Percentiles rank a stretch among this genome's conserved stretches.
These are phyloP conservation scores for Apostichopus californicus DNA, from an alignment of 35 echinoderm and acorn worm genomes.

Conservation along the genomic window DNA sequence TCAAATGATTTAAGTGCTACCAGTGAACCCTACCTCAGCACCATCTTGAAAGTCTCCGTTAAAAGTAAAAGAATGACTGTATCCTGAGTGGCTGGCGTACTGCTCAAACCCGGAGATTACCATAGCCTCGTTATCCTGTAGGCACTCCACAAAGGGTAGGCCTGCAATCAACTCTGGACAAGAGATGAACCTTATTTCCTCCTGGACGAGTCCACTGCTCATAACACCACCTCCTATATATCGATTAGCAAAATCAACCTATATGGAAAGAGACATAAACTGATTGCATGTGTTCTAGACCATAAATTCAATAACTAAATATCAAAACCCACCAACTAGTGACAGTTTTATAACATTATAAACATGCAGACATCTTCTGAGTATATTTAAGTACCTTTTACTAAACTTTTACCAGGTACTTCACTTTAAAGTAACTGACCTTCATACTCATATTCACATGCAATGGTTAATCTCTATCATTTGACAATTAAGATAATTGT, in stretches of 20 bases:
- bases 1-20: not conserved
- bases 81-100: constrained; percentile 71
- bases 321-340: too few relatives aligned
- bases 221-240: constrained; percentile 79
- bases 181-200: constrained; percentile 83
- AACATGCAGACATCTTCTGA: too few relatives aligned
- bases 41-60: constrained; percentile 64
- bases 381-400: too few relatives aligned
- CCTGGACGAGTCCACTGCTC: constrained; percentile 63
- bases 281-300: too few relatives aligned
- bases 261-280: not conserved
- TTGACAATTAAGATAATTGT: too few relatives aligned
- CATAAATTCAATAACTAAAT: too few relatives aligned
- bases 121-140: constrained; percentile 86
- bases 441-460: too few relatives aligned
- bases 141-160: constrained; percentile 66
- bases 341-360: too few relatives aligned
- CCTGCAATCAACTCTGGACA: constrained; percentile 75
- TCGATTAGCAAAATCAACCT: constrained; percentile 90
- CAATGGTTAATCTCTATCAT: too few relatives aligned
- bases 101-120: constrained; percentile 76
- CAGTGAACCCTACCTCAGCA: constrained; percentile 40
- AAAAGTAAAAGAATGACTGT: constrained; percentile 54
- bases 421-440: too few relatives aligned
- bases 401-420: too few relatives aligned